Evolutionary conservation across 92 coral and sea anemone genomes (phyloP).

Genomic region (Umimayanthus kanabou): DNA sequence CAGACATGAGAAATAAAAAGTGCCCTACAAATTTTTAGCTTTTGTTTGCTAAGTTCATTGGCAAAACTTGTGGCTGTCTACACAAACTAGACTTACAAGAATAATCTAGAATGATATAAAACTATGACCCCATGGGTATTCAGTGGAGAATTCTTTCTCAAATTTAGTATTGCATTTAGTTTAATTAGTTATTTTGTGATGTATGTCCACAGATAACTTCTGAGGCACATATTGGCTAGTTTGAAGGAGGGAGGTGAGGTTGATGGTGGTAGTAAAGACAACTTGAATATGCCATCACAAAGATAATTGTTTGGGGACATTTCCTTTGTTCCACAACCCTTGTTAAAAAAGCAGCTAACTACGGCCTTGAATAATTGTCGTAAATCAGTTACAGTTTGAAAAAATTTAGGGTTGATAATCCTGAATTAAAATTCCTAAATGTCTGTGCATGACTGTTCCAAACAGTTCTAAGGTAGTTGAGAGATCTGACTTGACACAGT

Average conservation of each 20-base stretch:
- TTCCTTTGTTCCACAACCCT: no score
- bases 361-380: no score
- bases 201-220: no score
- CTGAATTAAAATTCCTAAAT: no score
- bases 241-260: no score
- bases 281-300: background rate
- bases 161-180: background rate
- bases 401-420: background rate
- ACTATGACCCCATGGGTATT: slow-evolving; percentile 32
- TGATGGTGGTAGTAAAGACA: no score
- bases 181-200: background rate
- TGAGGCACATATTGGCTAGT: no score
- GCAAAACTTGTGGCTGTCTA: background rate
- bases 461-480: background rate
- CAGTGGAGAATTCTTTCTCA: slow-evolving; percentile 33
- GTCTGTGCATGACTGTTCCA: no score
- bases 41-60: background rate
- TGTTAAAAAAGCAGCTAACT: no score
- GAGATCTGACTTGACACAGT: background rate
- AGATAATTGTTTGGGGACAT: background rate
- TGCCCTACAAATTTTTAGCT: background rate
- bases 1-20: no score
- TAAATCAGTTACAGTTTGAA: background rate
- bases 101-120: background rate
- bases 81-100: background rate